Base-by-base conservation (phyloP, 2,113 vertebrate genomes). In the Paratilapia polleni region DNA sequence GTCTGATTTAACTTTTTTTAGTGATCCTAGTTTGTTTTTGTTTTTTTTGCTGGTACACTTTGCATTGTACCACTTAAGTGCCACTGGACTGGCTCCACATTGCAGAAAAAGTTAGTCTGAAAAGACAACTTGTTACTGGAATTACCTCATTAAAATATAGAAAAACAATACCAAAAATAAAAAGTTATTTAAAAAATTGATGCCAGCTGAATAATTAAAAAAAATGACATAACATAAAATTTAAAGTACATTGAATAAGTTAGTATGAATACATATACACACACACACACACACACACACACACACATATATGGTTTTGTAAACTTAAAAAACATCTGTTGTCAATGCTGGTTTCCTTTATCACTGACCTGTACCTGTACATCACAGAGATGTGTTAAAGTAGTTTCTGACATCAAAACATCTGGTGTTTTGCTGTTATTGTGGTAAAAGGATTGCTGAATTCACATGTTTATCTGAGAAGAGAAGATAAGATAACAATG, bases 341-440 rank as follows among this genome's bases (percentile, higher is more conserved):
- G 63, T 19, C 38, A 28, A 49, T 26, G 41, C 41, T 70, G 41
- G 47, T 24, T 70, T 49, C 64, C 26, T 1, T 49, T 70, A 5
- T 70, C 15, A 12, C 41, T 49, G 64, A n/a, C n/a, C n/a, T n/a
- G n/a, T n/a, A 49, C 28, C 22, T 70, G 41, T 7, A 70, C 5
- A 6, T 49, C 24, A 52, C 66, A 20, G 15, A 73, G 43, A 52
- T 31, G 66, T 73, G 66, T 73, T 70, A 52, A 49, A 70, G 2
- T 20, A 31, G 66, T 52, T 31, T 20, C 66, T n/a, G n/a, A n/a
- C n/a, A n/a, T n/a, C n/a, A n/a, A n/a, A n/a, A n/a, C n/a, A n/a
- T 52, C 28, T 52, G 43, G 17, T 73, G 14, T 70, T 70, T 70
- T 49, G 24, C 66, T 70, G 66, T 43, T 70, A 41, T 49, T 28